Evolutionary conservation across 1,140 invertebrate genomes (phyloP).

Genomic region (Hormaphis cornu): DNA sequence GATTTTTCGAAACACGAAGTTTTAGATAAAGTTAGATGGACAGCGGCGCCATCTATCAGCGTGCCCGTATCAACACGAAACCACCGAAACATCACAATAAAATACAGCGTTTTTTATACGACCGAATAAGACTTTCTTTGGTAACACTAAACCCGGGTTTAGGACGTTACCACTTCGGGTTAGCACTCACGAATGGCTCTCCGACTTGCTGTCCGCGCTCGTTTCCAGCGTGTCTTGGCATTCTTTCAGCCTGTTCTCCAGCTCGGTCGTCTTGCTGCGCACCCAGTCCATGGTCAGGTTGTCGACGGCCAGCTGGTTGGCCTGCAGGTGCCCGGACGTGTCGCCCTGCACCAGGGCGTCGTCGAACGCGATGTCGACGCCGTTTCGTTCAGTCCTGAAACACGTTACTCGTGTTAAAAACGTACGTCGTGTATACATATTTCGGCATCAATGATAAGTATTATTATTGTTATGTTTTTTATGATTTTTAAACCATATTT

Average conservation of each 20-base stretch:
- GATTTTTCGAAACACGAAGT: no score
- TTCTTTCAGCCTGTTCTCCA: slow-evolving; percentile 62
- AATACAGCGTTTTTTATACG: no score
- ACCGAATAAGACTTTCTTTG: no score
- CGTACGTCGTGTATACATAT: not conserved
- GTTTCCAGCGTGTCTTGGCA: slow-evolving; percentile 43
- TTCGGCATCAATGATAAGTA: not conserved
- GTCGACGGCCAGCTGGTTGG: slow-evolving; percentile 77
- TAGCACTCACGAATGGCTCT: slow-evolving; percentile 18
- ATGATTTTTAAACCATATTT: no score
- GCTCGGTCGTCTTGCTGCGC: slow-evolving; percentile 61
- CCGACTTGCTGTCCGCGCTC: not conserved
- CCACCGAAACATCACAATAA: no score
- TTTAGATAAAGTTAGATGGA: no score
- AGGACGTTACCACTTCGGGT: not conserved
- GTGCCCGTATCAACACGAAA: no score
- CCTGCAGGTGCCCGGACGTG: slow-evolving; percentile 65
- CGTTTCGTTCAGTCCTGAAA: slow-evolving; percentile 37
- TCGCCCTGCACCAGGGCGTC: slow-evolving; percentile 66
- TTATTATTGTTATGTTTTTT: no score
- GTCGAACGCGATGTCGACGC: slow-evolving; percentile 72
- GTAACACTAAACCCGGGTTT: no score
- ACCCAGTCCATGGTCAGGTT: slow-evolving; percentile 83
- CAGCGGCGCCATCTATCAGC: no score
- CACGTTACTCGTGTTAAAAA: slow-evolving; percentile 61